Conservation (phyloP, 1,140 invertebrate species). For the Diabrotica virgifera region DNA sequence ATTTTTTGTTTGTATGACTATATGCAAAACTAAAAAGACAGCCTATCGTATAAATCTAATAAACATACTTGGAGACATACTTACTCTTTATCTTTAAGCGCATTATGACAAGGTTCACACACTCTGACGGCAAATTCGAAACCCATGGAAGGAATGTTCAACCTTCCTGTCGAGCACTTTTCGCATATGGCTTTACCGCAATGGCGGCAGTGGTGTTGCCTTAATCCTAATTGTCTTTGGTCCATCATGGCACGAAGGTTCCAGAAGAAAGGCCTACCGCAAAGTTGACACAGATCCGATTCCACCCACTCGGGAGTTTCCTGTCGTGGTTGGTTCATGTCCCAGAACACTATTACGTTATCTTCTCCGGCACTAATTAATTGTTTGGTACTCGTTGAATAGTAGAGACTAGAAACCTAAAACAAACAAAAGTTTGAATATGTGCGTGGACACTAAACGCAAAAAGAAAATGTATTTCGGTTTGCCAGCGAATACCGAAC, state of each 20-base stretch:
- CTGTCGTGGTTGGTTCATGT: constrained; percentile 76
- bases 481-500: too few species aligned
- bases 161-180: constrained; percentile 82
- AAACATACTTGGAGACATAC: constrained; percentile 39
- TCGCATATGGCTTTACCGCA: constrained; percentile 95
- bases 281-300: constrained; percentile 89
- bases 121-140: constrained; percentile 97
- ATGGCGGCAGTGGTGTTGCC: constrained; percentile 86
- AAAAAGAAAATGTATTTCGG: too few species aligned
- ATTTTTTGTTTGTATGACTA: too few species aligned
- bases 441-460: too few species aligned
- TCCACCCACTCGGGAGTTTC: constrained; percentile 95
- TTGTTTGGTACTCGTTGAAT: constrained; percentile 73
- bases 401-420: constrained; percentile 78
- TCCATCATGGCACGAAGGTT: constrained; percentile 98
- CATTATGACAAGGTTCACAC: constrained; percentile 86
- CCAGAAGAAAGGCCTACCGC: constrained; percentile 96
- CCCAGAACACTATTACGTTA: constrained; percentile 91
- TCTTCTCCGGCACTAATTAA: constrained; percentile 95
- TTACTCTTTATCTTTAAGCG: constrained; percentile 83
- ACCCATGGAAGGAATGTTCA: constrained; percentile 92
- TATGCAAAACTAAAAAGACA: too few species aligned
- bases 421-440: constrained; percentile 27
- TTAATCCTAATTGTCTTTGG: constrained; percentile 83
- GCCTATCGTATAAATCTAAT: too few species aligned